Evolutionary conservation across 2,113 vertebrate species (phyloP).

Genomic region (Myxocyprinus asiaticus): DNA sequence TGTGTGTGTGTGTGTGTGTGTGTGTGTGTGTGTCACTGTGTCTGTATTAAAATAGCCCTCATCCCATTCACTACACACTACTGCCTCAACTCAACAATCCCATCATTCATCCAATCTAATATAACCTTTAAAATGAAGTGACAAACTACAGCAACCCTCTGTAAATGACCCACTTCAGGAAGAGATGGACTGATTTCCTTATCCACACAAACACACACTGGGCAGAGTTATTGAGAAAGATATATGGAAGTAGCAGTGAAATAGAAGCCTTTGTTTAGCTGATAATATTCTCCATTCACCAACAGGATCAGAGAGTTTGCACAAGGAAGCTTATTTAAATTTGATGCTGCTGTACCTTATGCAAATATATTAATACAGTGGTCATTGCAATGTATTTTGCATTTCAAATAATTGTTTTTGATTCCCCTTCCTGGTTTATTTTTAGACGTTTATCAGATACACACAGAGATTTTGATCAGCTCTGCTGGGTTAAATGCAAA

Average conservation of each 20-base stretch:
- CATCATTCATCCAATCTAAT: conserved; percentile 10
- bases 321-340: neutral
- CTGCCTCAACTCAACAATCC: conserved; percentile 1
- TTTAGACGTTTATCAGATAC: conserved; percentile 12
- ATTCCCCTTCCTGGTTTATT: neutral
- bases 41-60: conserved; percentile 6
- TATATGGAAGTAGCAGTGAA: neutral
- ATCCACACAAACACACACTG: neutral
- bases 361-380: neutral
- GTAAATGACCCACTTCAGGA: neutral
- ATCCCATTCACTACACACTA: neutral
- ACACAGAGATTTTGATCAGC: neutral
- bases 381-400: no score
- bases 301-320: neutral
- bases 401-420: neutral
- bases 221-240: neutral
- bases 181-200: conserved; percentile 15
- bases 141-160: neutral
- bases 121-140: conserved; percentile 31
- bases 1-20: neutral
- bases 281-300: neutral
- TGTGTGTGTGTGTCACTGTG: neutral
- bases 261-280: neutral
- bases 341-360: neutral
- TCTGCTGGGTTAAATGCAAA: no score